Evolutionary conservation across 2,888 invertebrate species (phyloP).

Genomic region (Ametastegia equiseti): DNA sequence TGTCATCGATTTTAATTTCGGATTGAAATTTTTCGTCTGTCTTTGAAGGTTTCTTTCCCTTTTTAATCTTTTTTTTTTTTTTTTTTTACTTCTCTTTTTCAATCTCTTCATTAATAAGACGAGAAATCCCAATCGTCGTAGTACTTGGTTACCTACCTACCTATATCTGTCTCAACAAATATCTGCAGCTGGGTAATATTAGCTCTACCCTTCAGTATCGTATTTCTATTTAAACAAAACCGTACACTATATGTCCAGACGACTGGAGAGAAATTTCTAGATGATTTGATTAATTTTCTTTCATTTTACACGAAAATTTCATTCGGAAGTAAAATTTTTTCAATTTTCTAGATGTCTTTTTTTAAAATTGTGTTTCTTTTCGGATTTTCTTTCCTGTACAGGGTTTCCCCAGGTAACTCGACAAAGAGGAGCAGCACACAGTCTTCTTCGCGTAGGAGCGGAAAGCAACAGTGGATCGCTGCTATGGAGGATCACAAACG

Average conservation of each 20-base stretch:
- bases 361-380: not conserved
- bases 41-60: not conserved
- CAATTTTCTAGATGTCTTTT: not conserved
- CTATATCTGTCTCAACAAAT: too few relatives aligned
- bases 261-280: not conserved
- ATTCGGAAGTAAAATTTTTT: not conserved
- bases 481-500: conserved; percentile 71
- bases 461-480: conserved; percentile 74
- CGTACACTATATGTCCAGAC: not conserved
- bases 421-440: conserved; percentile 80
- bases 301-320: not conserved
- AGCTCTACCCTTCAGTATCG: conserved; percentile 5
- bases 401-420: conserved; percentile 85
- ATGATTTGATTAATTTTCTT: not conserved
- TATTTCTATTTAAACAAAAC: conserved; percentile 29
- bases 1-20: not conserved
- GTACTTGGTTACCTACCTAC: too few relatives aligned
- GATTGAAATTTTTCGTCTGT: not conserved
- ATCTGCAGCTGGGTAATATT: not conserved
- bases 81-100: too few relatives aligned
- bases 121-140: not conserved
- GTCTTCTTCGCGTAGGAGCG: conserved; percentile 66
- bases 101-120: not conserved
- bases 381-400: conserved; percentile 62
- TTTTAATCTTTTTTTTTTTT: too few relatives aligned